Evolutionary conservation across 1,140 invertebrate genomes (phyloP), one percentile per base, ranked within the genome.

Genomic region (Stenopsyche tienmushanensis): DNA sequence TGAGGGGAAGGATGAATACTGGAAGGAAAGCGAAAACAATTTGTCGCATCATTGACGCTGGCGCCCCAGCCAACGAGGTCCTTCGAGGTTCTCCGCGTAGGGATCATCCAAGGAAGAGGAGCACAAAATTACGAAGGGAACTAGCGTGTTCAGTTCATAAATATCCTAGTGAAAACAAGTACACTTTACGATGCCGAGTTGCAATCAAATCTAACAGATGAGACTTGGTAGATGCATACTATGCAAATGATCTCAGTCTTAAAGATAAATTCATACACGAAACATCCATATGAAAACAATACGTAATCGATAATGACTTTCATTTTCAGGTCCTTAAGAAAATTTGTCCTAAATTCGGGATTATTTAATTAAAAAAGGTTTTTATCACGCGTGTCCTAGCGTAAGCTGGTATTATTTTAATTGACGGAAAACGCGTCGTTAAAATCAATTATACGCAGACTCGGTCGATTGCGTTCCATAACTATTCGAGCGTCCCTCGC

Each of bases 11-110:
- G 57, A 44, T 44, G 57, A 44, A 47, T 41, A 41, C 57, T 60
- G 57, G 29, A 60, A 60, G 59, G 59, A 54, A 49, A 67, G 60
- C 65, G 65, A 67, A 67, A 67, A 67, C 66, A 68, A 68, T 68
- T 68, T 68, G 66, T 64, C 66, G 66, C 66, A 68, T 68, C 66
- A 68, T 68, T 62, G 59, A 62, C 45, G 59, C 45, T 47, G 66
- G 53, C 65, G 65, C 47, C 49, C 60, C 60, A 53, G 60, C 60
- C 57, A 44, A 60, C 57, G 29, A 39, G 57, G 57, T 17, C 60
- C 60, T 24, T 13, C 21, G 23, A 15, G 58, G 25, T n/a, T 10
- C 57, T 24, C 7, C 17, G 57, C 17, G 52, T n/a, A 21, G n/a
- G 26, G 25, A 60, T 23, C 57, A 34, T 9, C 7, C 10, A 15